These are phyloP conservation scores for Euzophera pinguis DNA, from an alignment of 2,888 invertebrate genomes.

Conservation along the genomic window DNA sequence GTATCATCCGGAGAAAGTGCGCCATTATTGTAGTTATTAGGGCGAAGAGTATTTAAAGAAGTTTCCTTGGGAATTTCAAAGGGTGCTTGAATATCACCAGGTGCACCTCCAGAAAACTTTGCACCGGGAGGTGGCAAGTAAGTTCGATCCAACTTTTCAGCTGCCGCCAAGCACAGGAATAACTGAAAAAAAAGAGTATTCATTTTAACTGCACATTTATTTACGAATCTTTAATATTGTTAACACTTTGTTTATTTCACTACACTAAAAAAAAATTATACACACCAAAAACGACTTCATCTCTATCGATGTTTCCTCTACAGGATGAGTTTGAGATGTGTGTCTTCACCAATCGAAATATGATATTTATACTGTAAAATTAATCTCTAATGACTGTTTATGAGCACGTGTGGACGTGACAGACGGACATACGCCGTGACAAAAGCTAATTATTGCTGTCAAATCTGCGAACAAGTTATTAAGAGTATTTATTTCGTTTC, in stretches of 20 bases:
- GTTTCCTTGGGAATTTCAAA: constrained; percentile 41
- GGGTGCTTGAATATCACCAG: constrained; percentile 43
- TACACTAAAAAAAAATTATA: constrained; percentile 25
- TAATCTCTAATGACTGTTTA: constrained; percentile 46
- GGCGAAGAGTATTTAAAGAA: constrained; percentile 20
- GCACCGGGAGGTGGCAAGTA: constrained; percentile 63
- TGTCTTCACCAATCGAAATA: constrained; percentile 44
- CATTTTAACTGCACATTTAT: constrained; percentile 13
- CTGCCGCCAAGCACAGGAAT: constrained; percentile 37
- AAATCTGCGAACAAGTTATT: constrained; percentile 47
- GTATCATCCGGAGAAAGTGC: constrained; percentile 18
- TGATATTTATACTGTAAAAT: constrained; percentile 63
- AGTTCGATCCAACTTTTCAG: constrained; percentile 53
- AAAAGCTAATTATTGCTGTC: constrained; percentile 67
- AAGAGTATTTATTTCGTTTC: constrained; percentile 49
- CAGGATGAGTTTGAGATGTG: constrained; percentile 49
- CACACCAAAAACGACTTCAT: constrained; percentile 57
- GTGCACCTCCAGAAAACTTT: constrained; percentile 48
- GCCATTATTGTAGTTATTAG: constrained; percentile 11
- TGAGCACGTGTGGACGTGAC: constrained; percentile 50
- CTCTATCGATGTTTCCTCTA: constrained; percentile 39
- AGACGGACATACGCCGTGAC: constrained; percentile 58
- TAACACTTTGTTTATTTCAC: constrained; percentile 18
- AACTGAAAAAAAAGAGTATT: constrained; percentile 41
- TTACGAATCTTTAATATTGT: constrained; percentile 4